phyloP scores from a whole-genome alignment of 2,797 vertebrate species.

The Pseudochaenichthys georgianus region DNA sequence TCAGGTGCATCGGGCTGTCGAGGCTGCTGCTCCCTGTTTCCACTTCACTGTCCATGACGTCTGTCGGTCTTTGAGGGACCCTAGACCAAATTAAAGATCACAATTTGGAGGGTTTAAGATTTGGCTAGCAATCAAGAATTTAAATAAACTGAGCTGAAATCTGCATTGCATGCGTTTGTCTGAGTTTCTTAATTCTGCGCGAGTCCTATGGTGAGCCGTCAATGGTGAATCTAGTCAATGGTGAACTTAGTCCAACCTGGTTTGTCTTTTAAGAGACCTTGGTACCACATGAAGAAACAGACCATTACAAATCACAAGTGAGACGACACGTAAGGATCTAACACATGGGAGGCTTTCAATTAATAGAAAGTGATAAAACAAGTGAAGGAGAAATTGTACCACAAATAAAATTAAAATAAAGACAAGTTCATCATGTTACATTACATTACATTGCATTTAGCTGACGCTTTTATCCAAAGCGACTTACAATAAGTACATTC shows the following conservation, averaged over 20 bases:
- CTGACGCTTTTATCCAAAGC: too few species aligned
- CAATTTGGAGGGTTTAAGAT: neutral
- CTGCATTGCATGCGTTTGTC: neutral
- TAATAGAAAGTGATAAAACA: neutral
- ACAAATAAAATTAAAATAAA: neutral
- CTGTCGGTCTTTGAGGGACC: neutral
- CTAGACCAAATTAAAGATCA: conserved; percentile 13
- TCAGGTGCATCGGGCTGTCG: conserved; percentile 56
- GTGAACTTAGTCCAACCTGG: too few species aligned
- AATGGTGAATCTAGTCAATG: too few species aligned
- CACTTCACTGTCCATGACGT: conserved; percentile 62
- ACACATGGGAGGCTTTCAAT: too few species aligned
- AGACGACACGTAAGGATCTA: too few species aligned
- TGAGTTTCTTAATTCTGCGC: too few species aligned
- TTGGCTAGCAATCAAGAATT: neutral
- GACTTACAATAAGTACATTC: too few species aligned
- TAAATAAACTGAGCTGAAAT: neutral
- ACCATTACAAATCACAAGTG: neutral
- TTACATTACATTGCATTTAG: too few species aligned
- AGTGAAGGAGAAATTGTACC: too few species aligned
- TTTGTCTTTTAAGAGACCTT: neutral
- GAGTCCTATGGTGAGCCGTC: too few species aligned
- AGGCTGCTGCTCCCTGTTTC: conserved; percentile 34
- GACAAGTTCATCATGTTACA: neutral
- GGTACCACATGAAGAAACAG: neutral